Conservation (phyloP, 2,797 vertebrate species). For the Pyrrhura leucotis region DNA sequence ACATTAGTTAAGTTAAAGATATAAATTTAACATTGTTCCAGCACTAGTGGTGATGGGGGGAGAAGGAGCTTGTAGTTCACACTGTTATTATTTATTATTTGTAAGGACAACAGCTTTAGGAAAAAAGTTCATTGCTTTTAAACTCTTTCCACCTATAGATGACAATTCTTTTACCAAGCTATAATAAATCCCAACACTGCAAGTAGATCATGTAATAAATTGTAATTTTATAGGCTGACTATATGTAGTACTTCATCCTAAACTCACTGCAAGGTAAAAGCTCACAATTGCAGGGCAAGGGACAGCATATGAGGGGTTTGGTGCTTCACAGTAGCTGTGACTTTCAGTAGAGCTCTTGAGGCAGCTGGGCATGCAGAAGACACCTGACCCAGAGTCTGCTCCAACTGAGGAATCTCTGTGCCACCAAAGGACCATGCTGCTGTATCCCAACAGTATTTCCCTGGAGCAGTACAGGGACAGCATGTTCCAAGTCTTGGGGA, state of each 20-base stretch:
- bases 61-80: background rate
- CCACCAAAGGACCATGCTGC: background rate
- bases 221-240: background rate
- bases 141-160: background rate
- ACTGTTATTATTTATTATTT: background rate
- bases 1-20: background rate
- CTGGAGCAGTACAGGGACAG: accelerated
- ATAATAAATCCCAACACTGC: background rate
- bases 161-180: background rate
- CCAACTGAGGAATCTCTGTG: background rate
- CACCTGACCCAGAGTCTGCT: background rate
- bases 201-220: background rate
- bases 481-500: background rate
- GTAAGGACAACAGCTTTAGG: background rate
- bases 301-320: background rate
- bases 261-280: background rate
- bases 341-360: background rate
- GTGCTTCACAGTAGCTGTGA: accelerated
- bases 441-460: background rate
- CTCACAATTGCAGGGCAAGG: background rate
- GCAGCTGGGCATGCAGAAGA: background rate
- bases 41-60: background rate
- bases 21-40: background rate
- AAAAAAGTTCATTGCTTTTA: background rate
- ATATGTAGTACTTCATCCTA: background rate